Evolutionary conservation across 2,797 vertebrate species (phyloP), one percentile per base, ranked within the genome.

Genomic region (Parotocinclus haroldoi): DNA sequence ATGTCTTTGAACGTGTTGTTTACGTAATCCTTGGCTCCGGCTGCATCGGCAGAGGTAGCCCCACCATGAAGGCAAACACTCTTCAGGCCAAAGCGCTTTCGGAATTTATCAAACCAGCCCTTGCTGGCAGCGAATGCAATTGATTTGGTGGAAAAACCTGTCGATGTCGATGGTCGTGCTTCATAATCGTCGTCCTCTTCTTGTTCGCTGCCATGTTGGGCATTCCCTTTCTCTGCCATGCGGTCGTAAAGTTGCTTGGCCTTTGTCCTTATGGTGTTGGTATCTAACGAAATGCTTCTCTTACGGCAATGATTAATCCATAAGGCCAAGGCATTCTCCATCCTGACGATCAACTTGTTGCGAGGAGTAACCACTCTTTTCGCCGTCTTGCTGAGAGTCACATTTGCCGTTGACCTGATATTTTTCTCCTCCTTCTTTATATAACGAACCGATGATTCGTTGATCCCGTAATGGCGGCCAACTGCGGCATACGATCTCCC

Each of bases 391-490:
- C 11, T 7, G 6, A 7, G 18, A 38, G 17, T n/a, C 9, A 16
- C 27, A 38, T 27, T 10, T 13, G 10, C 36, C 17, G 54, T 54
- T 1, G 1, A 16, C 19, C 52, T 54, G 7, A 54, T 54, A 5
- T 27, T 10, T 3, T 10, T 4, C 9, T 56, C 36, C 3, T 39
- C 12, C 36, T 56, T 56, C 36, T 56, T 37, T 8, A 56, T 56
- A 17, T 63, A 49, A 13, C 44, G 18, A 18, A 51, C 60, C 3
- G 45, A 51, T 8, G 17, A 37, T 13, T 63, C 60, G 9, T 63
- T 63, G 3, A 51, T 37, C 12, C 60, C 36, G 12, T 63, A 63
- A 38, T 63, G 60, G 48, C 46, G 27, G 10, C 17, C 60, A 37
- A 51, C 60, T 4, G 60, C 27, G 3, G 48, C 36, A 14, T 38